Conservation (phyloP, 2,113 vertebrate species). For the human region GRCh38 chr13:70921001-70921500, state of each 20-base stretch:
- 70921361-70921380: slow-evolving; percentile 38
- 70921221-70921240: slow-evolving; percentile 32
- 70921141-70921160: slow-evolving; percentile 69
- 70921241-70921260: slow-evolving; percentile 62
- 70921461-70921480: neutral
- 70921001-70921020: slow-evolving; percentile 61
- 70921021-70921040: slow-evolving; percentile 60
- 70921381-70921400: neutral
- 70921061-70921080: slow-evolving; percentile 61
- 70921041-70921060: slow-evolving; percentile 24
- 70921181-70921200: slow-evolving; percentile 67
- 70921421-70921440: neutral
- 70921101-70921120: slow-evolving; percentile 76
- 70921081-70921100: slow-evolving; percentile 71
- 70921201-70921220: slow-evolving; percentile 63
- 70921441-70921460: neutral
- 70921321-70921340: slow-evolving; percentile 32
- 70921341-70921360: neutral
- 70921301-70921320: slow-evolving; percentile 20
- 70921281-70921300: slow-evolving; percentile 33
- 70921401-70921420: slow-evolving; percentile 24
- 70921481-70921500: neutral
- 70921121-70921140: slow-evolving; percentile 62
- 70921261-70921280: slow-evolving; percentile 52
- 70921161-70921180: slow-evolving; percentile 73